Conservation (phyloP, 92 coral and sea anemone genomes). For the Phenganax stokvisi region DNA sequence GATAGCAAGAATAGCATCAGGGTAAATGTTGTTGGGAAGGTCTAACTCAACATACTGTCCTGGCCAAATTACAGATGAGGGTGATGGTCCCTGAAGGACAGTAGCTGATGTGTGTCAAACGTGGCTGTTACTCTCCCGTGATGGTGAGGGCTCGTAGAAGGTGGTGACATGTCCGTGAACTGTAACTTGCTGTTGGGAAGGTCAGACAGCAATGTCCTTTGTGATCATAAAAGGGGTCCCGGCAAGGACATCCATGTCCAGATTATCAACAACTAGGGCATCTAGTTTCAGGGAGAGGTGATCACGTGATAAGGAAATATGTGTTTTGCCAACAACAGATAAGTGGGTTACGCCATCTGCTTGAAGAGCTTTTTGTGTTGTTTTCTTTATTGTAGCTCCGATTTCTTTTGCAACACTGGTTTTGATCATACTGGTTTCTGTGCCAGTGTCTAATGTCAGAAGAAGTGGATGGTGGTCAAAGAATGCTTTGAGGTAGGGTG, state of each 20-base stretch:
- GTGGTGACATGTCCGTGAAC: neutral
- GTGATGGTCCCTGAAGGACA: too few species aligned
- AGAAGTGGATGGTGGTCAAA: neutral
- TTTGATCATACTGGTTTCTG: neutral
- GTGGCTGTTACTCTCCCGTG: neutral
- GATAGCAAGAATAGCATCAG: too few species aligned
- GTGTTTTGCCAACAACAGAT: neutral
- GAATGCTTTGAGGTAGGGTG: neutral
- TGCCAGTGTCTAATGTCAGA: neutral
- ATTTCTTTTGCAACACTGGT: neutral
- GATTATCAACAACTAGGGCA: neutral
- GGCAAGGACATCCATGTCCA: neutral
- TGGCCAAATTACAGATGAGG: too few species aligned
- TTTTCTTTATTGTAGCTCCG: neutral
- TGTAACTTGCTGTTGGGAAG: neutral
- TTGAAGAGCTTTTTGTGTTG: neutral
- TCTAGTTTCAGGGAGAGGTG: too few species aligned
- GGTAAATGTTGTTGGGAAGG: too few species aligned
- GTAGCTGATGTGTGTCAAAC: too few species aligned
- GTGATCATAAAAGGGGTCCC: slow-evolving; percentile 2
- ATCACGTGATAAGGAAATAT: neutral
- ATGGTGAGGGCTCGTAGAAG: neutral
- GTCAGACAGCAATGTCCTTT: neutral
- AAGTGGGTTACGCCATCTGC: neutral
- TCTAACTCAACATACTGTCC: too few species aligned